phyloP scores from a whole-genome alignment of 2,888 invertebrate genomes.

The Vanessa cardui region DNA sequence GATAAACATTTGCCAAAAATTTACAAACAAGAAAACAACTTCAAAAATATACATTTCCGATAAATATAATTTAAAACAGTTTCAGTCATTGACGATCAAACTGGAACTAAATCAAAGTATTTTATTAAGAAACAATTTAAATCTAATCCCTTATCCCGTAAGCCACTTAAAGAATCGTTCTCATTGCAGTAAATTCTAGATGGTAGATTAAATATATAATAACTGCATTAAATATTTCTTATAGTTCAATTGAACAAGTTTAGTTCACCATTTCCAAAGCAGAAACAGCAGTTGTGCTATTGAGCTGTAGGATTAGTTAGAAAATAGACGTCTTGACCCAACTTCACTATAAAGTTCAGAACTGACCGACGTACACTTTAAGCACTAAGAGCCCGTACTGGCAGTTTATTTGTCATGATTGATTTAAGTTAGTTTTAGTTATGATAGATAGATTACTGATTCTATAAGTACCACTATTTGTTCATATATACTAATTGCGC shows the following conservation, averaged over 20 bases:
- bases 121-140: too few relatives aligned
- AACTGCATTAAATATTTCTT: neutral
- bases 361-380: conserved; percentile 29
- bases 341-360: conserved; percentile 27
- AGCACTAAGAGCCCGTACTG: neutral
- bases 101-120: too few relatives aligned
- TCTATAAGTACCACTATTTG: too few relatives aligned
- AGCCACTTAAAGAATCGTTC: too few relatives aligned
- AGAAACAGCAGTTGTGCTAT: conserved; percentile 8
- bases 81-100: too few relatives aligned
- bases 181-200: too few relatives aligned
- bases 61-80: too few relatives aligned
- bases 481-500: too few relatives aligned
- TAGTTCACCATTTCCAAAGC: neutral
- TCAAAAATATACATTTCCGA: too few relatives aligned
- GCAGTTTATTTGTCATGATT: conserved; percentile 20
- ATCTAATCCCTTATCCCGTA: too few relatives aligned
- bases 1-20: too few relatives aligned
- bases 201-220: neutral
- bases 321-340: conserved; percentile 39
- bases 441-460: conserved; percentile 2
- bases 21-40: too few relatives aligned
- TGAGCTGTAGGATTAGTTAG: conserved; percentile 23
- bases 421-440: conserved; percentile 14
- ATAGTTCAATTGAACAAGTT: neutral